phyloP scores from a whole-genome alignment of 2,888 invertebrate species.

The Cephus runcator region DNA sequence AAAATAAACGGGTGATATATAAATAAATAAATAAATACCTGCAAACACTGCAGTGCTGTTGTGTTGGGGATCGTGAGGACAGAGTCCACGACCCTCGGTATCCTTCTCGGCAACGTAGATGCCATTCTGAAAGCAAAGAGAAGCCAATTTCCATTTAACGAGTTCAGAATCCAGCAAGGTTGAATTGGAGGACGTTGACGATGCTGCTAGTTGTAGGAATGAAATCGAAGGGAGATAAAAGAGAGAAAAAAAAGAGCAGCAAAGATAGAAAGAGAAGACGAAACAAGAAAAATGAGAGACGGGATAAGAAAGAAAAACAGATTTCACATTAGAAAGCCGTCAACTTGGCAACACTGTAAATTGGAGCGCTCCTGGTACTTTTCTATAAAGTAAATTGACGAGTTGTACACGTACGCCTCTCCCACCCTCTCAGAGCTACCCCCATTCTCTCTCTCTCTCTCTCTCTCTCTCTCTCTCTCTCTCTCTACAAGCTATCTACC shows the following conservation, averaged over 20 bases:
- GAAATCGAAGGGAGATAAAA: neutral
- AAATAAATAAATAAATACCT: conserved; percentile 60
- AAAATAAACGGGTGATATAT: neutral
- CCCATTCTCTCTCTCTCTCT: neutral
- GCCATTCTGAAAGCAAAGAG: conserved; percentile 64
- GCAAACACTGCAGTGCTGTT: conserved; percentile 92
- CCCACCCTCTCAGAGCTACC: neutral
- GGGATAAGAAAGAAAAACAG: neutral
- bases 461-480: neutral
- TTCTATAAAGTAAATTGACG: conserved; percentile 4
- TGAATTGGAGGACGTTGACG: neutral
- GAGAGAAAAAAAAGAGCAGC: neutral
- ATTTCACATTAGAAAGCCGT: neutral
- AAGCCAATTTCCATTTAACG: neutral
- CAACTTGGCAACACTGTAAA: neutral
- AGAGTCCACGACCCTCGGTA: conserved; percentile 85
- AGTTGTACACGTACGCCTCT: neutral
- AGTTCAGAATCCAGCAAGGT: neutral
- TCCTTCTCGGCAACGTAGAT: conserved; percentile 70
- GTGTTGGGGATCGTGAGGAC: conserved; percentile 95
- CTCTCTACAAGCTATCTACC: neutral
- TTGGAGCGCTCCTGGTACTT: neutral
- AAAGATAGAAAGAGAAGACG: neutral
- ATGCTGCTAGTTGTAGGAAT: neutral
- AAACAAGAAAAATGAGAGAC: neutral